Percentiles rank a stretch among this genome's conserved stretches.
Evolutionary conservation across 2,113 vertebrate species (phyloP).

Genomic region (Myotis lucifugus): DNA sequence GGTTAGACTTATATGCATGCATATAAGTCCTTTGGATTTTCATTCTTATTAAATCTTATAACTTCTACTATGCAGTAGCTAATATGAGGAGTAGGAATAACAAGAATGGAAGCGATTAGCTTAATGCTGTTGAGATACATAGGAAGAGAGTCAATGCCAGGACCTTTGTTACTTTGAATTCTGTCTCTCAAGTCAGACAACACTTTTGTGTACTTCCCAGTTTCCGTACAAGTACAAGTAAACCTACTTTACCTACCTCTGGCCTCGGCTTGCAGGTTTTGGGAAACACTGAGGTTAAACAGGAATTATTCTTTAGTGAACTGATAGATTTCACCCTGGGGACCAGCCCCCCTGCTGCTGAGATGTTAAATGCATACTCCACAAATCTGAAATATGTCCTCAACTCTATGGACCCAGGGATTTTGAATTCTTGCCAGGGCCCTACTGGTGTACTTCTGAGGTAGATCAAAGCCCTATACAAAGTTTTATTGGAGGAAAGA

Average conservation of each 20-base stretch:
- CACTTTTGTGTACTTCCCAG: background rate
- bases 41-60: background rate
- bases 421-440: conserved; percentile 7
- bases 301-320: background rate
- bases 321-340: background rate
- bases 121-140: background rate
- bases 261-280: background rate
- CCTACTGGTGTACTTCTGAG: conserved; percentile 9
- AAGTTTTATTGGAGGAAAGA: conserved; percentile 5
- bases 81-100: background rate
- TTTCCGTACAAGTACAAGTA: background rate
- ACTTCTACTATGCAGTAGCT: background rate
- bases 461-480: background rate
- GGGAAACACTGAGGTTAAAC: conserved; percentile 21
- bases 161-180: background rate
- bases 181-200: background rate
- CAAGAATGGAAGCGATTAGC: background rate
- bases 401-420: conserved; percentile 49
- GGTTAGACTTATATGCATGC: too few relatives aligned
- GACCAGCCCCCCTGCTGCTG: background rate
- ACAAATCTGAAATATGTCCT: conserved; percentile 54
- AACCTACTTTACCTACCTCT: background rate
- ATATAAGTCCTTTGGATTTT: too few relatives aligned
- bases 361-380: conserved; percentile 49
- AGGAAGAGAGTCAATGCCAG: background rate